Percentiles rank a stretch among this genome's conserved stretches.
Conservation (phyloP, 2,113 vertebrate species). For the Pongo abelii region DNA sequence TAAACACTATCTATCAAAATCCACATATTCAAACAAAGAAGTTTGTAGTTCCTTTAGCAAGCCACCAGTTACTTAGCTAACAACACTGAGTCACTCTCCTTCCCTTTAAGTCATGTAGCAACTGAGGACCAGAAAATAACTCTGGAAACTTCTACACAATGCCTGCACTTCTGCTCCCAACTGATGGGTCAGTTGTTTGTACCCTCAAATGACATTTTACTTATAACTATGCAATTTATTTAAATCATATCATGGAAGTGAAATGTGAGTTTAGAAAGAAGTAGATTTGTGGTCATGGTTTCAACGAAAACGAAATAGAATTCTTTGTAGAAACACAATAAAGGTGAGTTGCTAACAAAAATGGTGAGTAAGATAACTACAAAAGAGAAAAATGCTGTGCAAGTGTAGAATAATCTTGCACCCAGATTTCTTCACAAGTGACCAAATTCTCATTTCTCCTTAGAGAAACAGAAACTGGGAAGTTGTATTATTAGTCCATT, state of each 20-base stretch:
- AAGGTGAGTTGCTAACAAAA: background rate
- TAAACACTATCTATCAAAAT: background rate
- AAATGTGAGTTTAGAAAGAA: background rate
- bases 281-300: background rate
- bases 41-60: background rate
- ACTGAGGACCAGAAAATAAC: background rate
- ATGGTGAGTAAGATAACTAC: background rate
- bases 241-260: background rate
- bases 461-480: background rate
- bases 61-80: background rate
- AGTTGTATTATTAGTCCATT: too few species aligned
- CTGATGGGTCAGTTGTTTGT: background rate
- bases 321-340: background rate
- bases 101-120: too few species aligned
- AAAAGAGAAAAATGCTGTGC: background rate
- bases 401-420: background rate
- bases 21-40: background rate
- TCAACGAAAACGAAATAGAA: background rate
- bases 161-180: background rate
- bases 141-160: rapidly evolving
- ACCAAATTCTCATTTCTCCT: background rate
- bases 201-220: background rate
- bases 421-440: background rate
- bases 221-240: background rate
- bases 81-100: too few species aligned